These are phyloP conservation scores for Amphipyra tragopoginis DNA, from an alignment of 2,888 invertebrate species.

Conservation along the genomic window DNA sequence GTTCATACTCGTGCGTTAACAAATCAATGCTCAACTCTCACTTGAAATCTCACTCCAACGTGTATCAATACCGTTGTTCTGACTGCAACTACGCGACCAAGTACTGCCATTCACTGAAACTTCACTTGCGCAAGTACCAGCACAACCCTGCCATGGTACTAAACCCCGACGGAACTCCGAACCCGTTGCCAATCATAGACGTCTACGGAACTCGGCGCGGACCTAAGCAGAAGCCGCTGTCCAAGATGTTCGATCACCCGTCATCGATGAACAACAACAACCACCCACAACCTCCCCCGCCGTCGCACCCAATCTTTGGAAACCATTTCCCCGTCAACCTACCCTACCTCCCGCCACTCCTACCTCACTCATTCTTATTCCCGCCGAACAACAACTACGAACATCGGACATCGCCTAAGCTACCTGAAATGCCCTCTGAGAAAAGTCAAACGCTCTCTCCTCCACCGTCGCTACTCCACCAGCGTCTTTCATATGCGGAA, in stretches of 20 bases:
- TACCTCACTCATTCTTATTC: slow-evolving; percentile 86
- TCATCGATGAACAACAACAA: slow-evolving; percentile 70
- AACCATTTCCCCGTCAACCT: slow-evolving; percentile 84
- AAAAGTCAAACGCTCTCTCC: slow-evolving; percentile 70
- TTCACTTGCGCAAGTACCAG: slow-evolving; percentile 97
- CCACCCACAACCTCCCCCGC: slow-evolving; percentile 71
- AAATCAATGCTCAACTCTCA: slow-evolving; percentile 99
- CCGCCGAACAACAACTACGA: slow-evolving; percentile 87
- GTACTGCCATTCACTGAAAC: slow-evolving; percentile 98
- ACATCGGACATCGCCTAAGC: slow-evolving; percentile 74
- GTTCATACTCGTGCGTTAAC: slow-evolving; percentile 97
- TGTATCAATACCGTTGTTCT: slow-evolving; percentile 97
- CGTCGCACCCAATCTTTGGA: slow-evolving; percentile 81
- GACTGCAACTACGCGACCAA: slow-evolving; percentile 99
- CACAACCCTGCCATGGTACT: slow-evolving; percentile 97
- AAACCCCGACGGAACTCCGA: slow-evolving; percentile 96
- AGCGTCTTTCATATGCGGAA: slow-evolving; percentile 78
- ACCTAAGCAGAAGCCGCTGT: slow-evolving; percentile 91
- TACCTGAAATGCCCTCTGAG: slow-evolving; percentile 67
- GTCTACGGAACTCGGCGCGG: slow-evolving; percentile 97
- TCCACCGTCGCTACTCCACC: slow-evolving; percentile 80
- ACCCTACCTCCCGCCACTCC: slow-evolving; percentile 84
- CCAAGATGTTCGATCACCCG: slow-evolving; percentile 79
- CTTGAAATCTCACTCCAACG: slow-evolving; percentile 97
- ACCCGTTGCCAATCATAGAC: slow-evolving; percentile 96